Conservation (phyloP, 2,113 vertebrate genomes). For the Brachionichthys hirsutus region DNA sequence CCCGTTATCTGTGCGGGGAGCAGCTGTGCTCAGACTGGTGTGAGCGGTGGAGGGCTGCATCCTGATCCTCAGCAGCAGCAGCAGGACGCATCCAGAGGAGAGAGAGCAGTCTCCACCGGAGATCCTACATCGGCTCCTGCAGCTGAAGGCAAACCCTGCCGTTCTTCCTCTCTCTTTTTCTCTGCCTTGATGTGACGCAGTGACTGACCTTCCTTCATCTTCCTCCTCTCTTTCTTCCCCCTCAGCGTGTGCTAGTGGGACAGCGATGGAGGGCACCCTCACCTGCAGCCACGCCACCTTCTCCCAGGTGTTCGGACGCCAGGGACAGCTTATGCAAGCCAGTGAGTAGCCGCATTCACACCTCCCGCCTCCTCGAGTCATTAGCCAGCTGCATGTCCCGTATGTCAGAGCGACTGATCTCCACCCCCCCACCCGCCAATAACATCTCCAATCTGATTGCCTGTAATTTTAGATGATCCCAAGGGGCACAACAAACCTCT, state of each 20-base stretch:
- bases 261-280: constrained; percentile 76
- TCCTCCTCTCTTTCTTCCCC: constrained; percentile 1
- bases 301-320: constrained; percentile 82
- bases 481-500: background rate
- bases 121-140: constrained; percentile 43
- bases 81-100: constrained; percentile 44
- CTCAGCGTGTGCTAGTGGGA: constrained; percentile 39
- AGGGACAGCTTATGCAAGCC: constrained; percentile 83
- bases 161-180: background rate
- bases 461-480: constrained; percentile 5
- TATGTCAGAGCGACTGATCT: constrained; percentile 32
- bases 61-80: constrained; percentile 45
- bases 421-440: constrained; percentile 16
- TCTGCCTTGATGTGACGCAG: constrained; percentile 52
- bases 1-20: constrained; percentile 57
- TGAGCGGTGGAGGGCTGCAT: constrained; percentile 46
- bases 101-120: constrained; percentile 44
- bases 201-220: constrained; percentile 51
- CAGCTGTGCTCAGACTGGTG: constrained; percentile 51
- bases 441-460: constrained; percentile 14
- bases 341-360: constrained; percentile 70
- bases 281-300: constrained; percentile 79
- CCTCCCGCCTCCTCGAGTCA: constrained; percentile 3
- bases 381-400: constrained; percentile 13
- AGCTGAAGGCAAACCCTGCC: constrained; percentile 43